Conservation (phyloP, 2,888 invertebrate species). For the Clepsis dumicolana region DNA sequence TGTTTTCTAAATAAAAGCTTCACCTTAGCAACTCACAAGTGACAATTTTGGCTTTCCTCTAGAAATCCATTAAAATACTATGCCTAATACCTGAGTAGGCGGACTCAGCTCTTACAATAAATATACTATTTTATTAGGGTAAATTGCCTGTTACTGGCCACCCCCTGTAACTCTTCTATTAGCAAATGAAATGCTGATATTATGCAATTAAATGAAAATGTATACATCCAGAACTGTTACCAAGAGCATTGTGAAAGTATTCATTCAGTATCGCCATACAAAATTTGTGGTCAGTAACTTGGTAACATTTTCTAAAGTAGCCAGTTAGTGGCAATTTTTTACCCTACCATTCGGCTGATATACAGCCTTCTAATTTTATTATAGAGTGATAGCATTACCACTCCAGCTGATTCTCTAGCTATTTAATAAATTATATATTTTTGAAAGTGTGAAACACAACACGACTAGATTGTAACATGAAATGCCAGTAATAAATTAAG, state of each 20-base stretch:
- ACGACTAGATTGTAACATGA: slow-evolving; percentile 35
- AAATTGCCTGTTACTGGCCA: too few species aligned
- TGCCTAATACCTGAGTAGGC: slow-evolving; percentile 16
- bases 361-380: background rate
- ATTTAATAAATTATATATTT: slow-evolving; percentile 18
- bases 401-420: slow-evolving; percentile 2
- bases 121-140: slow-evolving; percentile 18
- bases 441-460: slow-evolving; percentile 32
- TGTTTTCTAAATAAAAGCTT: slow-evolving; percentile 20
- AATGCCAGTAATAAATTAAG: slow-evolving; percentile 6
- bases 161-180: too few species aligned
- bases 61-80: slow-evolving; percentile 27
- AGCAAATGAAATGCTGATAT: too few species aligned
- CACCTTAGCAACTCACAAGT: background rate
- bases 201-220: too few species aligned
- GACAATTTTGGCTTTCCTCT: slow-evolving; percentile 11
- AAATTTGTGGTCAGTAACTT: too few species aligned
- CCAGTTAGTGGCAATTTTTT: too few species aligned
- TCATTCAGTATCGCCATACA: too few species aligned
- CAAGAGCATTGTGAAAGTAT: too few species aligned
- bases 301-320: too few species aligned
- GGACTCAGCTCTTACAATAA: slow-evolving; percentile 5
- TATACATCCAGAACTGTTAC: too few species aligned
- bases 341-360: slow-evolving; percentile 6
- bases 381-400: background rate